These are phyloP conservation scores for Neolamprologus hecqui DNA, from an alignment of 2,113 vertebrate genomes.

Conservation along the genomic window DNA sequence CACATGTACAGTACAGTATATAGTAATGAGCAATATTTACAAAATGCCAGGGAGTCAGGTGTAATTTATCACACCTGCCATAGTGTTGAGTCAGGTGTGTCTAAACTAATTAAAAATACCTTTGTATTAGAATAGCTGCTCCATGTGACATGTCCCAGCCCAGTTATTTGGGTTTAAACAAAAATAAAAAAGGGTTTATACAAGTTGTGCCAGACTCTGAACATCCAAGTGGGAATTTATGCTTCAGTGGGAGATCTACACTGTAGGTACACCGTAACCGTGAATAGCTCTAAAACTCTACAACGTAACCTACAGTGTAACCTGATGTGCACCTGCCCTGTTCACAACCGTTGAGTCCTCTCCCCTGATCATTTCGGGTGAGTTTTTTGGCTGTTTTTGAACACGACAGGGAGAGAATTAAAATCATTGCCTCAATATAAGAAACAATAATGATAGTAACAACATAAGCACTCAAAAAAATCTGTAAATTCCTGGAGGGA, in stretches of 20 bases:
- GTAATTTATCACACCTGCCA: conserved; percentile 2
- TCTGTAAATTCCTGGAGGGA: neutral
- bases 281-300: neutral
- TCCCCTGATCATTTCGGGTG: neutral
- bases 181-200: neutral
- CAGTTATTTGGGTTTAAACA: neutral
- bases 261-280: neutral
- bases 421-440: neutral
- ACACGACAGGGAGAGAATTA: neutral
- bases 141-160: neutral
- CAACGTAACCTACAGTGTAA: neutral
- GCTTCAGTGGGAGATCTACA: neutral
- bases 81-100: neutral
- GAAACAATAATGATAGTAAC: neutral
- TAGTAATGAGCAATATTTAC: neutral
- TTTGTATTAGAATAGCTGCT: neutral
- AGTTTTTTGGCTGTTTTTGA: neutral
- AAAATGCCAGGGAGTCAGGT: neutral
- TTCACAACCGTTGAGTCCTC: neutral
- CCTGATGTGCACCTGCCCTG: neutral
- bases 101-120: neutral
- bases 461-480: neutral
- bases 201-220: neutral
- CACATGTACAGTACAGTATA: neutral
- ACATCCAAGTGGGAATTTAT: neutral